Percentiles rank a stretch among this genome's conserved stretches.
These are phyloP conservation scores for Mizuhopecten yessoensis DNA, from an alignment of 1,140 invertebrate species.

Conservation along the genomic window DNA sequence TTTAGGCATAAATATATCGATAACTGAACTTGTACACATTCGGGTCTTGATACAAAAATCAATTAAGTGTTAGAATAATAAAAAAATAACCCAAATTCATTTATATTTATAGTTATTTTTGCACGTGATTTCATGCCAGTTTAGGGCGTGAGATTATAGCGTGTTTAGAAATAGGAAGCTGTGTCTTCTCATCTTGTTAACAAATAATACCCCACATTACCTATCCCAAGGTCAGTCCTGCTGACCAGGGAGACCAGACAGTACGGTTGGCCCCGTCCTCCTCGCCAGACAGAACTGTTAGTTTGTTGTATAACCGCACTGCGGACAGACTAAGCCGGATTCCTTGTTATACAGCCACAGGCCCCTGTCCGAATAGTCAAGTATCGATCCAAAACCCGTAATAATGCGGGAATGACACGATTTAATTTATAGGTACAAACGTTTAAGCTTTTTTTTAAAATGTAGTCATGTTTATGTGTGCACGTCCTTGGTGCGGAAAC, in stretches of 20 bases:
- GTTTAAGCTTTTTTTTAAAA: neutral
- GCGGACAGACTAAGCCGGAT: neutral
- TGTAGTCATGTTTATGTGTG: neutral
- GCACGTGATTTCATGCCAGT: neutral
- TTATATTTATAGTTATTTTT: neutral
- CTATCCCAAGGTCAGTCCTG: neutral
- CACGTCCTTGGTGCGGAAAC: neutral
- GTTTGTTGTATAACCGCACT: slow-evolving; percentile 10
- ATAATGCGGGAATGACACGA: neutral
- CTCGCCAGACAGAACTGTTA: neutral
- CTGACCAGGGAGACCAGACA: neutral
- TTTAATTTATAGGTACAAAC: neutral
- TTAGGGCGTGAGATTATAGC: neutral
- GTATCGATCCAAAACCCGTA: neutral
- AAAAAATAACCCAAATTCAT: neutral
- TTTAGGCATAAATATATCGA: neutral
- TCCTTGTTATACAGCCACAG: neutral
- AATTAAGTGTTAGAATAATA: neutral
- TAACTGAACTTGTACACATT: neutral
- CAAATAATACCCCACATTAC: neutral
- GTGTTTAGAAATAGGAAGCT: neutral
- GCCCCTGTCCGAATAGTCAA: neutral
- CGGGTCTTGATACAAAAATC: neutral
- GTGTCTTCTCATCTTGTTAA: neutral
- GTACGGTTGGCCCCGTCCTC: too few relatives aligned